phyloP scores from a whole-genome alignment of 2,888 invertebrate genomes.

The Amaurobius ferox region DNA sequence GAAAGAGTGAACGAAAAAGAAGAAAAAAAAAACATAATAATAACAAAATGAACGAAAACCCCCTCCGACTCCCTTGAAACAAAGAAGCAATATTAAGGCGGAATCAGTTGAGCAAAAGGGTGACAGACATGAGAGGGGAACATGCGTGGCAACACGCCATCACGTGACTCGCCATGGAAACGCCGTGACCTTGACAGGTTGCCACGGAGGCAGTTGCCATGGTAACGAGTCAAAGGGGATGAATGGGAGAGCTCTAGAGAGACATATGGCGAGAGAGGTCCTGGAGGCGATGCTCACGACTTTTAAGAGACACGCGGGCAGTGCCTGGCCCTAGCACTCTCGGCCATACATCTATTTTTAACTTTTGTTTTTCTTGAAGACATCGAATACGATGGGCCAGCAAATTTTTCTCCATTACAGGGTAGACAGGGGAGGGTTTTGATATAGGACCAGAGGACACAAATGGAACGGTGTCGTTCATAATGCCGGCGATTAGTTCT shows the following conservation, averaged over 20 bases:
- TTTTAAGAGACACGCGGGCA: conserved; percentile 10
- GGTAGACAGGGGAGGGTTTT: background rate
- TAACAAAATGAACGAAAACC: background rate
- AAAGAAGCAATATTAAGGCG: background rate
- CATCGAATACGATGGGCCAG: background rate
- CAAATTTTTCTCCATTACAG: conserved; percentile 5
- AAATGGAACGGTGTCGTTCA: conserved; percentile 4
- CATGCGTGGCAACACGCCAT: background rate
- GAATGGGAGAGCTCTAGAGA: conserved; percentile 10
- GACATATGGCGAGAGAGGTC: conserved; percentile 25
- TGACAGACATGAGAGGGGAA: conserved; percentile 7
- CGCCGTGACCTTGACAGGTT: conserved; percentile 33
- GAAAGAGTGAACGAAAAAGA: background rate
- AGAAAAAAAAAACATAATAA: background rate
- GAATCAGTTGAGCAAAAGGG: conserved; percentile 16
- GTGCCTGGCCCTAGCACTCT: background rate
- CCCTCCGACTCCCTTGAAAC: background rate
- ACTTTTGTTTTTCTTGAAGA: background rate
- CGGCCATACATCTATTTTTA: background rate
- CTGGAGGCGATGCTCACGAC: conserved; percentile 18
- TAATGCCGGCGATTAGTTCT: background rate
- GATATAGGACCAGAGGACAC: conserved; percentile 1
- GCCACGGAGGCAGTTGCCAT: conserved; percentile 18
- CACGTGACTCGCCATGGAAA: conserved; percentile 32
- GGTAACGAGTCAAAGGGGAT: conserved; percentile 1